These are phyloP conservation scores for Lampropteryx suffumata DNA, from an alignment of 2,888 invertebrate species.

Conservation along the genomic window DNA sequence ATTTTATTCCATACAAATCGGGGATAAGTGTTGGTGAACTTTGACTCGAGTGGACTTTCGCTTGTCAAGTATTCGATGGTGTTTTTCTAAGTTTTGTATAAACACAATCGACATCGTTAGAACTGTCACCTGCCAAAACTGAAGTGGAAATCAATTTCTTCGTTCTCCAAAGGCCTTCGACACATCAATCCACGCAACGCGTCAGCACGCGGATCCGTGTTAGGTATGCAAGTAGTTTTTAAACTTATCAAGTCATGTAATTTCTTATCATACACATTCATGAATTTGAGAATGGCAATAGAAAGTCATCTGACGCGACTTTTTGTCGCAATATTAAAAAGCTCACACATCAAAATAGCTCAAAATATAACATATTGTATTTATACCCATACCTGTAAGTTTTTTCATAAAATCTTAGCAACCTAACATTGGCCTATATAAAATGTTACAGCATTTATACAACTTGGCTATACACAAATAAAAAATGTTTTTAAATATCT, in stretches of 20 bases:
- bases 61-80: slow-evolving; percentile 5
- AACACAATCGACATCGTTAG: slow-evolving; percentile 16
- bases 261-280: slow-evolving; percentile 5
- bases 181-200: too few species aligned
- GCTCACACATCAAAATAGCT: too few species aligned
- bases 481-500: too few species aligned
- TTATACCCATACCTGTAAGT: too few species aligned
- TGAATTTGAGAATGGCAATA: slow-evolving; percentile 5
- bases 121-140: background rate
- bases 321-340: background rate
- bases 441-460: too few species aligned
- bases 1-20: too few species aligned
- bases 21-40: background rate
- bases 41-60: slow-evolving; percentile 12
- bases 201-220: too few species aligned
- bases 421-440: too few species aligned
- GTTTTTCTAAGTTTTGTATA: slow-evolving; percentile 5
- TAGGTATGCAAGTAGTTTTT: too few species aligned
- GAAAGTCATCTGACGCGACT: slow-evolving; percentile 6
- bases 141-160: background rate
- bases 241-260: background rate
- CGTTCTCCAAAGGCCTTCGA: background rate
- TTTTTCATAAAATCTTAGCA: too few species aligned
- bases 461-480: too few species aligned
- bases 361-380: too few species aligned